phyloP scores from a whole-genome alignment of 1,140 invertebrate genomes.

The Drosophila insularis region DNA sequence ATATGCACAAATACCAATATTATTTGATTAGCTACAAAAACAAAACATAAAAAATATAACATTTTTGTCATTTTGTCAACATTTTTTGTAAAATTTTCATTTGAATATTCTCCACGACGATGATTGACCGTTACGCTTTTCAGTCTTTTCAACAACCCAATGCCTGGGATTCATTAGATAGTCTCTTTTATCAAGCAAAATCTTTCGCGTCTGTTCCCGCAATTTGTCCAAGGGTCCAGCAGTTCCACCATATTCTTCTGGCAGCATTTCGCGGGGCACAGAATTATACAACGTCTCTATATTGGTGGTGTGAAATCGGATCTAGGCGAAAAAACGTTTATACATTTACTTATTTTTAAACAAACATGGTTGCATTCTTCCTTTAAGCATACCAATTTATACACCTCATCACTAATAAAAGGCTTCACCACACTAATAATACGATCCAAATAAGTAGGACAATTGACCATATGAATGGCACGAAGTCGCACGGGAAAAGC shows the following conservation, averaged over 20 bases:
- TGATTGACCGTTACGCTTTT: conserved; percentile 56
- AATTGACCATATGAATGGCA: conserved; percentile 88
- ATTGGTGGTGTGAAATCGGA: conserved; percentile 85
- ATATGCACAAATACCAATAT: conserved; percentile 28
- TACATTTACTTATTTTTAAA: not conserved
- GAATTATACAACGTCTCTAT: conserved; percentile 85
- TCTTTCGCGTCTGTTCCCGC: conserved; percentile 84
- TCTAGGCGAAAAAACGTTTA: conserved; percentile 61
- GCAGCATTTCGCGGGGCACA: conserved; percentile 85
- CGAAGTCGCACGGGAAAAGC: conserved; percentile 89
- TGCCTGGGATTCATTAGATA: conserved; percentile 73
- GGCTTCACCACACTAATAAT: conserved; percentile 86
- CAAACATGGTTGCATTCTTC: not conserved
- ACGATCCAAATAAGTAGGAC: conserved; percentile 86
- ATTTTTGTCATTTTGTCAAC: not conserved
- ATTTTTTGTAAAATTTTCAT: conserved; percentile 9
- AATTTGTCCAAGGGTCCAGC: conserved; percentile 84
- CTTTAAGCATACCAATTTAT: conserved; percentile 58
- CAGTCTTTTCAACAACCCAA: conserved; percentile 66
- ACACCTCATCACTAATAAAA: conserved; percentile 86
- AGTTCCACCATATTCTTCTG: conserved; percentile 86
- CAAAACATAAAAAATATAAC: conserved; percentile 8
- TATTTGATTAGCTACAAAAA: conserved; percentile 19
- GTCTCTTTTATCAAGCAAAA: conserved; percentile 67
- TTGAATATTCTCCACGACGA: conserved; percentile 68